Conservation (phyloP, 2,797 vertebrate species). For the Trematomus bernacchii region DNA sequence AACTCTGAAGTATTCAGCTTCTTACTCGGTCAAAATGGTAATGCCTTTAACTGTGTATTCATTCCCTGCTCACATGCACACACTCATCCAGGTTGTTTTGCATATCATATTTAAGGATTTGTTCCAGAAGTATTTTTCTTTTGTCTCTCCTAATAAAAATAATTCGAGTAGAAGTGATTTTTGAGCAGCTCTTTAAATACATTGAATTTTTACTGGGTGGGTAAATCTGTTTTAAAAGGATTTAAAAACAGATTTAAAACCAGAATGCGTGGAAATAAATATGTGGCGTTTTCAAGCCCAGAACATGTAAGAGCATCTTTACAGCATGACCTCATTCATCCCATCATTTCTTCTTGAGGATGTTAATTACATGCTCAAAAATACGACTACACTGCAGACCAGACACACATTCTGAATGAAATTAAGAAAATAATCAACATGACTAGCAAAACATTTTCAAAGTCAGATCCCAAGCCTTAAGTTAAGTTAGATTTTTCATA, state of each 20-base stretch:
- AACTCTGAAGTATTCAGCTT: slow-evolving; percentile 8
- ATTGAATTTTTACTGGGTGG: no score
- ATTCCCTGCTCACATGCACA: neutral
- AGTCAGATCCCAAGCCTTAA: no score
- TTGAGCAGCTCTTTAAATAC: slow-evolving; percentile 9
- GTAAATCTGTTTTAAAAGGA: no score
- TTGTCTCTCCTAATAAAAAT: slow-evolving; percentile 2
- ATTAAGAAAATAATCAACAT: neutral
- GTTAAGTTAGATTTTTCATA: no score
- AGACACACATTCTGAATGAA: neutral
- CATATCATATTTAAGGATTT: slow-evolving; percentile 1
- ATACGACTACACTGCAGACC: neutral
- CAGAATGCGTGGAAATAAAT: neutral
- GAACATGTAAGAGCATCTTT: neutral
- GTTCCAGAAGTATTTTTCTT: no score
- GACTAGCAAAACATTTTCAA: neutral
- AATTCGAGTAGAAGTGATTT: slow-evolving; percentile 27
- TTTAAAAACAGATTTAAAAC: neutral
- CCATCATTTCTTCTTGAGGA: neutral
- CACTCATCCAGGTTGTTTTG: neutral
- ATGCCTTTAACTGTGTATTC: slow-evolving; percentile 8
- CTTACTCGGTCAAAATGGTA: slow-evolving; percentile 10
- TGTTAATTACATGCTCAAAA: neutral
- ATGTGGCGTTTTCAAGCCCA: neutral
- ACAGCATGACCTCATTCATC: neutral